Evolutionary conservation across 2,888 invertebrate genomes (phyloP).

Genomic region (Aphodius sticticus): DNA sequence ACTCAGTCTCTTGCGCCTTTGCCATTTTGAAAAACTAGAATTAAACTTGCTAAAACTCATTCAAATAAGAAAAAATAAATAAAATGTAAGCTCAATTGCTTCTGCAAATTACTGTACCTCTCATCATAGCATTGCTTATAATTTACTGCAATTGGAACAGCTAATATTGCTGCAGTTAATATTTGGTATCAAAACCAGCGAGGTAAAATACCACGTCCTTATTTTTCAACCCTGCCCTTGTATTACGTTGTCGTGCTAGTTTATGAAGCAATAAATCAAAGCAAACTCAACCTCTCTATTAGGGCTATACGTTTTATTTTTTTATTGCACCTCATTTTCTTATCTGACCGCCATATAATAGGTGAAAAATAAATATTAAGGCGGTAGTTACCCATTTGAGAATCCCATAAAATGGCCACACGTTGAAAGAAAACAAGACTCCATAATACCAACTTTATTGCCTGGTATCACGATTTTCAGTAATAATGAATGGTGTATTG

Average conservation of each 20-base stretch:
- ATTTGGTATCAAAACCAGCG: not conserved
- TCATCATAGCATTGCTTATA: too few relatives aligned
- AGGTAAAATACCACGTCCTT: not conserved
- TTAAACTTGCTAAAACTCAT: too few relatives aligned
- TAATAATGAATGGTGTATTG: not conserved
- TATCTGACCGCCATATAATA: not conserved
- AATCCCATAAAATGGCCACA: not conserved
- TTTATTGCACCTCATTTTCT: not conserved
- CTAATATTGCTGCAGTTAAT: too few relatives aligned
- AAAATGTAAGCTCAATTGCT: too few relatives aligned
- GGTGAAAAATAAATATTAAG: not conserved
- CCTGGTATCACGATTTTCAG: not conserved
- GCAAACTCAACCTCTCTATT: not conserved
- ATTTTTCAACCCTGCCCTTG: not conserved
- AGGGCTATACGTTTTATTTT: not conserved
- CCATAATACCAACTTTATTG: not conserved
- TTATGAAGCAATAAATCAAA: not conserved
- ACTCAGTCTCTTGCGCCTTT: too few relatives aligned
- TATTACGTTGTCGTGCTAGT: not conserved
- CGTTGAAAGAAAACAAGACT: not conserved
- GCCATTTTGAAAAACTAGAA: too few relatives aligned
- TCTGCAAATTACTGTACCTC: too few relatives aligned
- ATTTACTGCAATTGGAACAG: too few relatives aligned
- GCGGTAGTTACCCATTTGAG: not conserved
- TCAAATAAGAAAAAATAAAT: too few relatives aligned